Evolutionary conservation across 2,113 vertebrate species (phyloP), one percentile per base, ranked within the genome.

Genomic region (Ornithorhynchus anatinus): DNA sequence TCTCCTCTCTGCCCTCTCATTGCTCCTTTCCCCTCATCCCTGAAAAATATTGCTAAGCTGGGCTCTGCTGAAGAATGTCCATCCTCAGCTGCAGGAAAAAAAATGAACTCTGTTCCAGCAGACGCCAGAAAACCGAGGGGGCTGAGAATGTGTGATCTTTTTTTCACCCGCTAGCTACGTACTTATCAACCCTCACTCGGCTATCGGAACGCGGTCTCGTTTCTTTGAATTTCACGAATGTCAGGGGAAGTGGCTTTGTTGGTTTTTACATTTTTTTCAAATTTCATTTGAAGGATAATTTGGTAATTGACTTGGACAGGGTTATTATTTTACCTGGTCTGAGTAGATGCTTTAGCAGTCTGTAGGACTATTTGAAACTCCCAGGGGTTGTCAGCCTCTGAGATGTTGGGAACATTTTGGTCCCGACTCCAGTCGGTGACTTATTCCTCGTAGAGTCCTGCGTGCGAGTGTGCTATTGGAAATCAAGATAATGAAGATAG

Each of bases 181-280:
- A n/a, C n/a, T n/a, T n/a, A 53, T 15, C 7, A 39, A 25, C 29
- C 17, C 12, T 73, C 58, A 5, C 29, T 71, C 59, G 40, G 39
- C 37, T 16, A 48, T 33, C n/a, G n/a, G n/a, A 10, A 47, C 22
- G 29, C 15, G 36, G 16, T 25, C 43, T 31, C 10, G 27, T 27
- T 48, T 20, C 45, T 16, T 48, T 16, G 53, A 8, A 13, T 67
- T 42, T 70, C 33, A 61, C 80, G 84, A 88, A 82, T 60, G 60
- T 23, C 51, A 84, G 82, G 63, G 90, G 88, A 93, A 89, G 87
- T 91, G 89, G 90, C 68, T 92, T 91, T 80, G 45, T 66, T 75
- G 68, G 14, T 56, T 77, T 25, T 3, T 4, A 32, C n/a, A 7
- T 27, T 36, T 57, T 75, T 40, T 17, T 70, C 35, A 53, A 78